These are phyloP conservation scores for Babyrousa celebensis DNA, from an alignment of 2,797 vertebrate genomes.

Conservation along the genomic window DNA sequence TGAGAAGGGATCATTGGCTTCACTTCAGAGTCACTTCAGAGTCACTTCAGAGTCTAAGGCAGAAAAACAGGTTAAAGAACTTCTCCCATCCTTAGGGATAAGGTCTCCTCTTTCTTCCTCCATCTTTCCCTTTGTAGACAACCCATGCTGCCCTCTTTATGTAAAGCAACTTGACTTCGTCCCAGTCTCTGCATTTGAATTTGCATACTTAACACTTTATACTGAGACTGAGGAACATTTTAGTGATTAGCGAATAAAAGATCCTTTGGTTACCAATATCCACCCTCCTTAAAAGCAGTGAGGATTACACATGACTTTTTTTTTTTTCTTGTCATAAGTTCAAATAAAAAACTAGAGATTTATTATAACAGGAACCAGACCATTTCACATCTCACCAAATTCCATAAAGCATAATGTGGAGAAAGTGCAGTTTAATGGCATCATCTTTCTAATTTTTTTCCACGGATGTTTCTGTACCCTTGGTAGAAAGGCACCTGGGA, in stretches of 20 bases:
- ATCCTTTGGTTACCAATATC: slow-evolving; percentile 8
- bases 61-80: not conserved
- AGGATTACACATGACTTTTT: not conserved
- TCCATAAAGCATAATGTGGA: not conserved
- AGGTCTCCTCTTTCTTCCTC: not conserved
- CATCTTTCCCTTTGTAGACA: not conserved
- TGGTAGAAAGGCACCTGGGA: not conserved
- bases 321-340: not conserved
- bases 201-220: not conserved
- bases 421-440: not conserved
- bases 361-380: not conserved
- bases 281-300: not conserved
- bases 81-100: not conserved
- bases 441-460: not conserved
- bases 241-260: slow-evolving; percentile 19
- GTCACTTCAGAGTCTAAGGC: not conserved
- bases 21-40: not conserved
- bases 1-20: not conserved
- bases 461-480: not conserved
- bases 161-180: not conserved
- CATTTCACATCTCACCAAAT: not conserved
- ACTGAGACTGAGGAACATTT: not conserved
- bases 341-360: slow-evolving; percentile 23
- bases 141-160: not conserved
- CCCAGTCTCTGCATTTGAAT: not conserved